Base-by-base conservation (phyloP, 2,113 vertebrate genomes). In the Lagopus leucura region DNA sequence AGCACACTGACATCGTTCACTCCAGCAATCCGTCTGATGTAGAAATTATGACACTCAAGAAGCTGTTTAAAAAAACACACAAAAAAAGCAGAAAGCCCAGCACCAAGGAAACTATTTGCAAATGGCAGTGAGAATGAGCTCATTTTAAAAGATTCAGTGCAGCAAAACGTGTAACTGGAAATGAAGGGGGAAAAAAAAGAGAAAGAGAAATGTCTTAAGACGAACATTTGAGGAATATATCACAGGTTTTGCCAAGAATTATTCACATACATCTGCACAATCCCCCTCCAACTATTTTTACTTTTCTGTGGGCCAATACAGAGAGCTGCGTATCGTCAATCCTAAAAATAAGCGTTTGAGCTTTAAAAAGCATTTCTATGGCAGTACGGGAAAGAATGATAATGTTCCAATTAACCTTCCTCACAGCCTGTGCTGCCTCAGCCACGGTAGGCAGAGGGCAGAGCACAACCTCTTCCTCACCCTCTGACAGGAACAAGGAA, bases 281-380 rank as follows among this genome's bases (percentile, higher is more conserved):
- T 38, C 83, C 83, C 25, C 54, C 88, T 64, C 63, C 42, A 20
- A n/a, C 67, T 90, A 69, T 79, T 88, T 92, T 92, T 85, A 64
- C 66, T 19, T 58, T 43, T 85, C 88, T 92, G 72, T 90, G 80
- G 91, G 76, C 72, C 93, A 95, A 82, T 90, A 94, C 73, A 87
- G 80, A 71, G 58, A 82, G 64, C 67, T 90, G 48, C 4, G 4
- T 61, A 66, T 92, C 82, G 80, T 67, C 50, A 69, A 65, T 13
- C 58, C 80, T 72, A 80, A 95, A 90, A 95, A 85, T 87, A 85
- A 88, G 27, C 1, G 1, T 69, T 58, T n/a, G 61, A 84, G 67
- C 57, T 86, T 84, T 55, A 72, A 85, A 86, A 82, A 15, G 7
- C 48, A 75, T 75, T 91, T 58, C 52, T 48, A 54, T 28, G 58